Conservation (phyloP, 1,140 invertebrate genomes). For the Parapsyche elsis region DNA sequence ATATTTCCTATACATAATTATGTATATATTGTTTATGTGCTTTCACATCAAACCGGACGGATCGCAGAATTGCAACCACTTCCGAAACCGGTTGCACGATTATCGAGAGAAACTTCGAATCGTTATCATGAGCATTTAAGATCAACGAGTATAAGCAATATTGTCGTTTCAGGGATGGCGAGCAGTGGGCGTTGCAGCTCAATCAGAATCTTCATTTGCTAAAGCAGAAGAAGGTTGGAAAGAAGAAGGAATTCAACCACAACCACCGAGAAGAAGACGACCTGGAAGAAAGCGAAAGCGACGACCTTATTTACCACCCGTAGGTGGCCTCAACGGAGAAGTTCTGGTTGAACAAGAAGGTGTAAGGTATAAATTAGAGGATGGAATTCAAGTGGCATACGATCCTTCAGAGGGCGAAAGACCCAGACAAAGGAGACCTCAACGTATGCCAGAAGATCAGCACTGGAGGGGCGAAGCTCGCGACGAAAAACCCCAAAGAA, state of each 20-base stretch:
- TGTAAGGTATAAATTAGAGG: slow-evolving; percentile 30
- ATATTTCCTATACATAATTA: slow-evolving; percentile 1
- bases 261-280: slow-evolving; percentile 62
- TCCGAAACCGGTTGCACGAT: slow-evolving; percentile 1
- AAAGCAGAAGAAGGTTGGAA: slow-evolving; percentile 57
- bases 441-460: slow-evolving; percentile 52
- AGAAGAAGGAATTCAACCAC: slow-evolving; percentile 57
- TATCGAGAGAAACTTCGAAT: not conserved
- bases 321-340: not conserved
- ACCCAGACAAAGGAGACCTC: slow-evolving; percentile 59
- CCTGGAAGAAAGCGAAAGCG: slow-evolving; percentile 65
- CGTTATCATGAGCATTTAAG: not conserved
- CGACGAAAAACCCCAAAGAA: slow-evolving; percentile 57
- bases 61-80: not conserved
- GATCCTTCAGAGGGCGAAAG: slow-evolving; percentile 54
- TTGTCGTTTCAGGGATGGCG: slow-evolving; percentile 66
- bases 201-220: slow-evolving; percentile 42
- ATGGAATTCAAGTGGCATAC: slow-evolving; percentile 15
- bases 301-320: slow-evolving; percentile 59
- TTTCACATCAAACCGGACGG: not conserved
- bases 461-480: slow-evolving; percentile 58
- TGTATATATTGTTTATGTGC: not conserved
- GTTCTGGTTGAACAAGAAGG: slow-evolving; percentile 21
- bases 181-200: slow-evolving; percentile 53
- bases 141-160: slow-evolving; percentile 5